Conservation (phyloP, 2,113 vertebrate species). For the Chionis minor region DNA sequence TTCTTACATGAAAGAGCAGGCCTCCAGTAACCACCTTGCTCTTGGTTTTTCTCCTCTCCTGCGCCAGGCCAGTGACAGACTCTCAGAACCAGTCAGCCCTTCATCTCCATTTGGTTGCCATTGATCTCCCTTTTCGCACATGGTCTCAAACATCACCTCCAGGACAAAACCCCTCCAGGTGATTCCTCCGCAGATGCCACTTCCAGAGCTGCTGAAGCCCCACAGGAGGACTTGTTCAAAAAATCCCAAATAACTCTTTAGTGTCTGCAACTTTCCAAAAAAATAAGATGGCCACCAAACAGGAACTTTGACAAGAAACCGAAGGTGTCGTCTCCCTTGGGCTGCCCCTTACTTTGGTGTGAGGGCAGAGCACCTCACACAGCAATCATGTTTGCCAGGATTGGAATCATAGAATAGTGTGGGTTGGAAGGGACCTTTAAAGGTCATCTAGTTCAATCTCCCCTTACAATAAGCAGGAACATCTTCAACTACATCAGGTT, state of each 20-base stretch:
- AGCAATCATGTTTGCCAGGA: neutral
- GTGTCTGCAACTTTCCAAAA: neutral
- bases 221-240: neutral
- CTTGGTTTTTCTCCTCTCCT: neutral
- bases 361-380: neutral
- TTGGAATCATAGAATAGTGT: neutral
- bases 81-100: neutral
- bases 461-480: neutral
- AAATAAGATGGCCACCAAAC: neutral
- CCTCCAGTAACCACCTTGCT: neutral
- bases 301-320: neutral
- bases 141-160: neutral
- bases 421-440: neutral
- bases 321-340: neutral
- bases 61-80: neutral
- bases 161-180: neutral
- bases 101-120: neutral
- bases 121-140: accelerated
- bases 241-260: neutral
- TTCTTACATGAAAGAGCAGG: neutral
- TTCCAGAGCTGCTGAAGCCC: neutral
- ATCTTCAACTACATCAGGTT: neutral
- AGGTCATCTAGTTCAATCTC: neutral
- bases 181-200: neutral
- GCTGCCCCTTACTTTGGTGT: neutral